phyloP scores from a whole-genome alignment of 1,140 invertebrate genomes.

The Heliconius melpomene region DNA sequence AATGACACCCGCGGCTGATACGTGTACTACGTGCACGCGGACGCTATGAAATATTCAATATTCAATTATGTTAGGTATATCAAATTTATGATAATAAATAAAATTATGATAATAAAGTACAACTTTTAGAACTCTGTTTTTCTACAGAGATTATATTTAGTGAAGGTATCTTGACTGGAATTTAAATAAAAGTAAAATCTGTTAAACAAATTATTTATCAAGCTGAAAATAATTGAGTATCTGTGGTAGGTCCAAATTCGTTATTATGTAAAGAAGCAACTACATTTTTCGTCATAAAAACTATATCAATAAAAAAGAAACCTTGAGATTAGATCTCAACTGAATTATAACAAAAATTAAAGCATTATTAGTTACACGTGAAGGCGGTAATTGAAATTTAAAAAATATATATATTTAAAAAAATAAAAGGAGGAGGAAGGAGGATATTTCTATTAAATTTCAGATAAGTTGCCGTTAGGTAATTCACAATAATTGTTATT shows the following conservation, averaged over 20 bases:
- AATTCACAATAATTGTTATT: too few species aligned
- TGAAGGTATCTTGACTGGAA: neutral
- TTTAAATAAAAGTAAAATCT: neutral
- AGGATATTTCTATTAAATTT: neutral
- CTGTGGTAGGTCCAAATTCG: neutral
- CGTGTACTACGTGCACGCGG: constrained; percentile 86
- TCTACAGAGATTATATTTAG: too few species aligned
- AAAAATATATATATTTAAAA: too few species aligned
- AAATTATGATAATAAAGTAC: too few species aligned
- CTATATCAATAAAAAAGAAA: neutral
- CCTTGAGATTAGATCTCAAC: neutral
- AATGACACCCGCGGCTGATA: constrained; percentile 83
- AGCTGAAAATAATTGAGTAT: neutral
- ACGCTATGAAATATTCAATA: constrained; percentile 66
- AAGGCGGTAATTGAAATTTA: neutral
- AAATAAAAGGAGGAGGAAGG: too few species aligned
- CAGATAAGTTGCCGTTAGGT: neutral
- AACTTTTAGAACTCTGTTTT: too few species aligned
- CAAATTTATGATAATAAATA: too few species aligned
- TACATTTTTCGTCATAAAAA: neutral
- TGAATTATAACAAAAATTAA: neutral
- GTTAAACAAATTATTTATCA: neutral
- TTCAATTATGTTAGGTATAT: too few species aligned
- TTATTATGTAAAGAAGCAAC: neutral
- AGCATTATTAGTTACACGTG: neutral